These are phyloP conservation scores for Pseudococcus viburni DNA, from an alignment of 2,888 invertebrate genomes.

Conservation along the genomic window DNA sequence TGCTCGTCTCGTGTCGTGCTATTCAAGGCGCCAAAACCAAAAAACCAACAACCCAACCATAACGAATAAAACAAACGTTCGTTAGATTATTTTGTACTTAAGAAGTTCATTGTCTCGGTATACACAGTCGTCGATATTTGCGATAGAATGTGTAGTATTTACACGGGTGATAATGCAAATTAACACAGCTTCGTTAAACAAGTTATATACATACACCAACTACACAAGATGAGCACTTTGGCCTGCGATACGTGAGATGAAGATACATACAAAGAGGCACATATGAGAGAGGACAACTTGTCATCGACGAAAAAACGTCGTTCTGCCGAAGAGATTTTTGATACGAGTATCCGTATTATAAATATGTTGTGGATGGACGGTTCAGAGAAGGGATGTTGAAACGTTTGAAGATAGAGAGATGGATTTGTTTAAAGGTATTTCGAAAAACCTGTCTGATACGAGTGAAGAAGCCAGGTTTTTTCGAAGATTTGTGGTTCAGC, in stretches of 20 bases:
- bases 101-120: slow-evolving; percentile 23
- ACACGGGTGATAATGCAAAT: slow-evolving; percentile 42
- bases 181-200: slow-evolving; percentile 24
- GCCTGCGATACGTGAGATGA: slow-evolving; percentile 10
- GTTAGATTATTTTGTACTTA: slow-evolving; percentile 37
- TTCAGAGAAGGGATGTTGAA: not conserved
- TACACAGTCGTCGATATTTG: slow-evolving; percentile 35
- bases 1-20: not conserved
- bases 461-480: not conserved
- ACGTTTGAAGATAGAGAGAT: not conserved
- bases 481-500: not conserved
- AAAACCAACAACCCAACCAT: slow-evolving; percentile 1
- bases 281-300: slow-evolving; percentile 19
- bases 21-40: not conserved
- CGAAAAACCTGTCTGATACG: not conserved
- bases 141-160: slow-evolving; percentile 28
- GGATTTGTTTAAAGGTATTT: not conserved
- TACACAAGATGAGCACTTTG: not conserved
- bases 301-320: not conserved
- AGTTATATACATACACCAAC: not conserved
- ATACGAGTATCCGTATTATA: not conserved
- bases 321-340: not conserved
- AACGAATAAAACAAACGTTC: slow-evolving; percentile 33
- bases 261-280: not conserved
- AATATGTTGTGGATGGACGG: not conserved